phyloP scores from a whole-genome alignment of 2,113 vertebrate species.

The Forbesichthys papilliferus region DNA sequence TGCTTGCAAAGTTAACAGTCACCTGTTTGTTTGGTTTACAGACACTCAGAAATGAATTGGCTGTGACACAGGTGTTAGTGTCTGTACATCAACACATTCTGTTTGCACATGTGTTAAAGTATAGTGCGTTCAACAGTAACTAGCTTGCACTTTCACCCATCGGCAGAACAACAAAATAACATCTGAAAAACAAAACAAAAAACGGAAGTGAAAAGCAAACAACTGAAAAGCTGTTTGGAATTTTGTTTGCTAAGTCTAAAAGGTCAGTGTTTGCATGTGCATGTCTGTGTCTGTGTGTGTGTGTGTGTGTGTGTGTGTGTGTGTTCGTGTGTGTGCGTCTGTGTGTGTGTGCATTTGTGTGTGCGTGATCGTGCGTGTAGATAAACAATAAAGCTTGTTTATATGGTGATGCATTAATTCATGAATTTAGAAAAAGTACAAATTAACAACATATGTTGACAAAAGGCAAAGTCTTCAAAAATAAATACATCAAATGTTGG shows the following conservation, averaged over 20 bases:
- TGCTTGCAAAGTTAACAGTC: background rate
- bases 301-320: background rate
- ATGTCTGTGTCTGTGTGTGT: background rate
- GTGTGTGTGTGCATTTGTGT: background rate
- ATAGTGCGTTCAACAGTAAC: background rate
- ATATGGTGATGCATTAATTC: no score
- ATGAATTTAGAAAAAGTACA: no score
- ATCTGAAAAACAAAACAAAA: background rate
- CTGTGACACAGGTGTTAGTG: slow-evolving; percentile 24
- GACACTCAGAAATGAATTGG: slow-evolving; percentile 14
- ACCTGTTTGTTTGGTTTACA: slow-evolving; percentile 19
- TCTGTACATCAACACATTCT: slow-evolving; percentile 20
- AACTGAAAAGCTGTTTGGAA: slow-evolving; percentile 31
- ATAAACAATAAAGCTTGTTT: no score
- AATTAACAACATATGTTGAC: no score
- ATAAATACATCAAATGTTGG: no score
- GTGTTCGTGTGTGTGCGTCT: slow-evolving; percentile 7
- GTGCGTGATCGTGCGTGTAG: no score
- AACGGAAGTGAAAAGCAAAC: background rate
- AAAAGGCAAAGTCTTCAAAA: no score
- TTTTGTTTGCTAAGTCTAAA: slow-evolving; percentile 22
- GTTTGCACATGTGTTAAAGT: background rate
- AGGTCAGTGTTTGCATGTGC: background rate
- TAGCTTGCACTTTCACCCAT: slow-evolving; percentile 30
- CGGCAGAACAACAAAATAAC: slow-evolving; percentile 11